These are phyloP conservation scores for Pogonophryne albipinna DNA, from an alignment of 2,797 vertebrate genomes.

Conservation along the genomic window DNA sequence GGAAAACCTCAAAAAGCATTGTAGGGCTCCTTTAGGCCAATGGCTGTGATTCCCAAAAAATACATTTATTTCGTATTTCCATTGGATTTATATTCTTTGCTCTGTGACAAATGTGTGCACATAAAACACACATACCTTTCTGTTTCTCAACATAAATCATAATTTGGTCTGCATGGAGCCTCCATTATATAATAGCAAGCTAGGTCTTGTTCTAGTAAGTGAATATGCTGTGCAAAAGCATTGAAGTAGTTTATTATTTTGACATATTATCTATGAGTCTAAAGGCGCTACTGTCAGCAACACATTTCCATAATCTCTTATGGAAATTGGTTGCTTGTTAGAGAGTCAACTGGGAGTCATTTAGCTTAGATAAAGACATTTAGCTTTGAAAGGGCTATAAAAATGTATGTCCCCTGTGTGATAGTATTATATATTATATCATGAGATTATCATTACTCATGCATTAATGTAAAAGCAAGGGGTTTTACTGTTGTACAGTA, in stretches of 20 bases:
- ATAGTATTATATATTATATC: no score
- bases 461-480: no score
- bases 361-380: neutral
- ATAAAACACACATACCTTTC: conserved; percentile 2
- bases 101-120: conserved; percentile 1
- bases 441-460: no score
- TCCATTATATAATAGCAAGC: neutral
- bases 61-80: neutral
- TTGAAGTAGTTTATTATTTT: neutral
- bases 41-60: neutral
- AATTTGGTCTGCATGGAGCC: neutral
- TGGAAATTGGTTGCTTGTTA: neutral
- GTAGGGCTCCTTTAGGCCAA: neutral
- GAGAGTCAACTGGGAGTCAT: neutral
- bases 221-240: neutral
- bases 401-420: neutral
- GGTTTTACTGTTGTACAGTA: no score
- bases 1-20: no score
- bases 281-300: neutral
- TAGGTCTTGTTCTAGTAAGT: neutral
- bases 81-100: conserved; percentile 5
- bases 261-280: neutral
- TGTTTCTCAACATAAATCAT: conserved; percentile 8
- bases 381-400: neutral
- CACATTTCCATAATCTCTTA: neutral